A percentile compares a stretch with the other conserved stretches of the same genome.
phyloP scores from a whole-genome alignment of 64 coral and sea anemone species.

The Anthopleura sola region DNA sequence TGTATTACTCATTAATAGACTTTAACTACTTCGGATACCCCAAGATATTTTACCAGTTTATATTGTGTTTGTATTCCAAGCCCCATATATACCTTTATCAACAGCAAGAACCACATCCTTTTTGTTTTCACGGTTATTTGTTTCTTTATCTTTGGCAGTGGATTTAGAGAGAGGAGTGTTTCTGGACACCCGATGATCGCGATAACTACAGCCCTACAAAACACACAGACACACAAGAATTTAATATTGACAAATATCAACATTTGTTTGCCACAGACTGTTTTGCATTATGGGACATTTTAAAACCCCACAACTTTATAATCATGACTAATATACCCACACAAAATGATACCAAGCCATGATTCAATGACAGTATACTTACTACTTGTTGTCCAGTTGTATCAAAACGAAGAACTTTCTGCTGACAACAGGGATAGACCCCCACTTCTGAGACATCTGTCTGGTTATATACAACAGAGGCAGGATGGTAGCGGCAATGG shows the following conservation, averaged over 20 bases:
- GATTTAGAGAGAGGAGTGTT: neutral
- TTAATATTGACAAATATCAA: neutral
- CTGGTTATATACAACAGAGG: slow-evolving; percentile 39
- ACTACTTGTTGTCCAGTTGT: slow-evolving; percentile 60
- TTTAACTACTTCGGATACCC: too few relatives aligned
- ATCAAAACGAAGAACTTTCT: slow-evolving; percentile 81
- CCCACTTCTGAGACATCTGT: slow-evolving; percentile 40
- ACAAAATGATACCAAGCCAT: too few relatives aligned
- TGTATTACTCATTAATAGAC: too few relatives aligned
- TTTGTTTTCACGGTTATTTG: neutral
- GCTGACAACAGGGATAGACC: slow-evolving; percentile 91
- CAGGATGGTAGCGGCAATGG: slow-evolving; percentile 84
- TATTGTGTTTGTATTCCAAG: too few relatives aligned
- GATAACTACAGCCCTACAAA: slow-evolving; percentile 16
- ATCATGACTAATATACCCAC: too few relatives aligned
- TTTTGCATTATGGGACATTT: too few relatives aligned
- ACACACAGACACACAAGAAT: neutral
- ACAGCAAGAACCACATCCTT: neutral
- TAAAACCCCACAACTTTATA: too few relatives aligned
- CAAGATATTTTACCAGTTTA: too few relatives aligned
- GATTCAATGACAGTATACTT: neutral
- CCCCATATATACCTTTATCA: neutral
- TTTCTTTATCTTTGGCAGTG: neutral
- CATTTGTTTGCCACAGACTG: too few relatives aligned
- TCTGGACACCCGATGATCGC: slow-evolving; percentile 8